Conservation (phyloP, 2,888 invertebrate species). For the Anthrax anthrax region DNA sequence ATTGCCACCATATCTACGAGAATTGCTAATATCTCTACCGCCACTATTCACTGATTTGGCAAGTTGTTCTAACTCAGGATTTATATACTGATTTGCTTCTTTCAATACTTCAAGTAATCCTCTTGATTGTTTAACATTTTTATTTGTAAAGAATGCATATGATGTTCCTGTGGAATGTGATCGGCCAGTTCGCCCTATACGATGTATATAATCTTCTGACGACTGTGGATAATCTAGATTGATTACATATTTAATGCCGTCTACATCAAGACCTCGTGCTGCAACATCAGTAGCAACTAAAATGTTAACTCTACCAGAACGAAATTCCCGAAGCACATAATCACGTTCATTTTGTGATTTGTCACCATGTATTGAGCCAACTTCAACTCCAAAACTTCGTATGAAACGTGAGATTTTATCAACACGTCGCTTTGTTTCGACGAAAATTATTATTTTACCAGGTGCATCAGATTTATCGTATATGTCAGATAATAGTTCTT, state of each 20-base stretch:
- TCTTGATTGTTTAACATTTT: constrained; percentile 72
- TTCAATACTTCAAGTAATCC: constrained; percentile 73
- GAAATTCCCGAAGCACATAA: constrained; percentile 76
- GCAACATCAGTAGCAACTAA: constrained; percentile 96
- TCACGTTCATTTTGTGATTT: constrained; percentile 90
- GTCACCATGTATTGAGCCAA: constrained; percentile 85
- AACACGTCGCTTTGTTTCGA: constrained; percentile 89
- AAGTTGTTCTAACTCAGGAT: constrained; percentile 70
- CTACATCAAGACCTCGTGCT: constrained; percentile 87
- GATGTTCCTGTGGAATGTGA: constrained; percentile 77
- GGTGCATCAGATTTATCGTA: constrained; percentile 67
- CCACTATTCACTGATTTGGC: constrained; percentile 38
- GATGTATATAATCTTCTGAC: constrained; percentile 89
- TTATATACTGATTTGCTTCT: constrained; percentile 80
- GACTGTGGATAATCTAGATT: constrained; percentile 92
- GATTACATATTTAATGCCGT: constrained; percentile 88
- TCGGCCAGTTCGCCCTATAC: constrained; percentile 86
- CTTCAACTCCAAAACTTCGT: constrained; percentile 66
- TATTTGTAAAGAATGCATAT: constrained; percentile 85
- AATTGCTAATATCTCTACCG: constrained; percentile 8
- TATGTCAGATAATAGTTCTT: constrained; percentile 26
- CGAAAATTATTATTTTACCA: constrained; percentile 89
- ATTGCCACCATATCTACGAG: constrained; percentile 18
- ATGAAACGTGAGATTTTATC: constrained; percentile 73
- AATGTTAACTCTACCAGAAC: constrained; percentile 69